Evolutionary conservation across 2,113 vertebrate species (phyloP), one percentile per base, ranked within the genome.

Genomic region (Cottus gobio): DNA sequence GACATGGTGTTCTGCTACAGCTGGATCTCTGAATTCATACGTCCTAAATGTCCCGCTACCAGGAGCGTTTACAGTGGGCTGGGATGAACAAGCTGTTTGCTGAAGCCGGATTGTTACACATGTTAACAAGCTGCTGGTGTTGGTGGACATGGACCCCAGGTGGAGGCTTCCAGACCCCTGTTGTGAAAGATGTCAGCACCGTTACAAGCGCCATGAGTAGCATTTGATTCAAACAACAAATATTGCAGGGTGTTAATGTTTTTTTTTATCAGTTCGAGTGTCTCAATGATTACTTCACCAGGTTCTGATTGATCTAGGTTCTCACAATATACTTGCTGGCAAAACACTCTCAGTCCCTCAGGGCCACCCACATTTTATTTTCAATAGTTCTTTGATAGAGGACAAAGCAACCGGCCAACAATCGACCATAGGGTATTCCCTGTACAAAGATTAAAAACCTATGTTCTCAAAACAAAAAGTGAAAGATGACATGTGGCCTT

Each of bases 211-310:
- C 54, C 60, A 37, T 10, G 44, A 76, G 78, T 34, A 60, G 36
- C 22, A 50, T 26, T 78, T 46, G 18, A 61, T 8, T 78, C 44
- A 50, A 44, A 70, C 58, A 69, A 76, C 61, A 73, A 42, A 69
- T 31, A 72, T 31, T 39, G 36, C 44, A 60, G 48, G 30, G 39
- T 69, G 52, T 61, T 80, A 58, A 79, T 77, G 57, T 46, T 64
- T 54, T 61, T 70, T 71, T 83, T 48, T 74, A 74, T 83, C 72
- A 85, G 60, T 37, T 61, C 5, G 22, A 63, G 24, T 39, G 60
- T 71, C 28, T 72, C 28, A 15, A 16, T 60, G 57, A 66, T 4
- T 66, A 62, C 58, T 60, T 22, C 0, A 1, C 36, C 58, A 75
- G 61, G 20, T 73, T 1, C 0, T 56, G 39, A 72, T 56, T n/a